Base-by-base conservation (phyloP, 2,113 vertebrate genomes). In the Sapayoa aenigma region DNA sequence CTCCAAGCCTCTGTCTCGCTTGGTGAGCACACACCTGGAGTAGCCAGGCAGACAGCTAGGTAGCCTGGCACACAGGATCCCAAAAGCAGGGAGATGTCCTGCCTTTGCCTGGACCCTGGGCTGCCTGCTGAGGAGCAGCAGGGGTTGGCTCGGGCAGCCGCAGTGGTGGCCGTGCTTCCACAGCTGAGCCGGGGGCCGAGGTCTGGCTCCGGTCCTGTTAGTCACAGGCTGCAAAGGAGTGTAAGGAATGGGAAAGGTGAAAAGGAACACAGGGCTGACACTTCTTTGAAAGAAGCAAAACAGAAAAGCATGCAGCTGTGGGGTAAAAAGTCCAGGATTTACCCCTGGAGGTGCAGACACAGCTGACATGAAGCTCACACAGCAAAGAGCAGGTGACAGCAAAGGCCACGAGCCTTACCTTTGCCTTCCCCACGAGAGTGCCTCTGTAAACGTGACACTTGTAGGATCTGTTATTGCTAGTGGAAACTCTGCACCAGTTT, bases 1-100 rank as follows among this genome's bases (percentile, higher is more conserved):
- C 87, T 73, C 72, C n/a, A 8, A 41, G 39, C 17, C 31, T 82
- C 53, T 58, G 12, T 24, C 37, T 35, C 15, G 16, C n/a, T 39
- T 16, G 14, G 9, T 25, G 56, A 78, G 62, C 3, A 1, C 0
- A 0, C n/a, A 9, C 16, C 37, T 1, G 0, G 27, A 63, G 46
- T 52, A 41, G 52, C 13, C 66, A 17, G 62, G 56, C 67, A 83
- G 81, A 5, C 33, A 9, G 16, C 23, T 27, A 44, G 59, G 39
- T 19, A 20, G 30, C 18, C n/a, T 31, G 47, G 20, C 59, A 31
- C 37, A 31, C 42, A 28, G 53, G 10, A 52, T 58, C 42, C 42
- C 25, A 2, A 41, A 77, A 12, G 4, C 27, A 30, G 44, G 28
- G 79, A 53, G n/a, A 17, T 44, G 44, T 46, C 44, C 46, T 58